These are phyloP conservation scores for Panagrolaimus sp. DNA, from an alignment of 1,140 invertebrate genomes.

Conservation along the genomic window DNA sequence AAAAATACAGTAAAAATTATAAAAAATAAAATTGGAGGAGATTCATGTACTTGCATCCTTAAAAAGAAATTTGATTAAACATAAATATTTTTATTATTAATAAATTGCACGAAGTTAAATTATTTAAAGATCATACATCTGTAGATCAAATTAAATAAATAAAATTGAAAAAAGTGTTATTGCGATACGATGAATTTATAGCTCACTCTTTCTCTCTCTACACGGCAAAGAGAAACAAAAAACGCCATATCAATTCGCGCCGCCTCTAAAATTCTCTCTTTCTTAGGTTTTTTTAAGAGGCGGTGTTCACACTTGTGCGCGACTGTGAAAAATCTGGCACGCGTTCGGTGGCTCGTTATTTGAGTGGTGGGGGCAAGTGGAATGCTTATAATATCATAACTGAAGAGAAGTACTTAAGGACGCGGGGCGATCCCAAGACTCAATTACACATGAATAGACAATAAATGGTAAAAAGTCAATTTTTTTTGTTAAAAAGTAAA, in stretches of 20 bases:
- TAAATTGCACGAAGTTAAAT: neutral
- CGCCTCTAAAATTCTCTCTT: slow-evolving; percentile 2
- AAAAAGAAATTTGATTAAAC: neutral
- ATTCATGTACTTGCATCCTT: neutral
- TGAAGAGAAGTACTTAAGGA: slow-evolving; percentile 7
- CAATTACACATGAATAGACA: slow-evolving; percentile 12
- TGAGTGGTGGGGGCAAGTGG: neutral
- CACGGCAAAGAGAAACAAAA: neutral
- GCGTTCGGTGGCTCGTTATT: neutral
- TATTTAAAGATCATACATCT: neutral
- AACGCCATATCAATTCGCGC: neutral
- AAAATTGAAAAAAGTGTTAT: too few relatives aligned
- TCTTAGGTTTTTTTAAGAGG: neutral
- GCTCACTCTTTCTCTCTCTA: too few relatives aligned
- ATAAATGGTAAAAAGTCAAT: neutral
- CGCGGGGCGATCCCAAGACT: neutral
- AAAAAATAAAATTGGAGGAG: neutral
- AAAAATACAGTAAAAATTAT: neutral
- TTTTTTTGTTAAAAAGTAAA: slow-evolving; percentile 1
- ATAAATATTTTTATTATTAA: neutral
- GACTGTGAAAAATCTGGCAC: neutral
- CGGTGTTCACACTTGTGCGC: slow-evolving; percentile 11
- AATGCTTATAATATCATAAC: slow-evolving; percentile 7
- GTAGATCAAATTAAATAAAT: neutral
- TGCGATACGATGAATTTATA: too few relatives aligned